Conservation (phyloP, 2,888 invertebrate species). For the Ferdinandea cuprea region DNA sequence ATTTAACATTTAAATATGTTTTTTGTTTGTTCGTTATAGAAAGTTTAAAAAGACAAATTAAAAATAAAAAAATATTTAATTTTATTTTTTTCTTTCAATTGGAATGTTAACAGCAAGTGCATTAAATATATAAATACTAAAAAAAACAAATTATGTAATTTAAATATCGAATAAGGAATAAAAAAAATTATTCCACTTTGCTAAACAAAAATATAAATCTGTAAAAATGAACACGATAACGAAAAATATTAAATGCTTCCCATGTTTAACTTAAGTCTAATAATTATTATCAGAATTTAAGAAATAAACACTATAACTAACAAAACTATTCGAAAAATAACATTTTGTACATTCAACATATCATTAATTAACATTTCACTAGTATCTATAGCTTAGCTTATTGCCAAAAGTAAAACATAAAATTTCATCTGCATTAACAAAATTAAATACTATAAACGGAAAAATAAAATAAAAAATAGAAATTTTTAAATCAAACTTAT, state of each 20-base stretch:
- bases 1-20: slow-evolving; percentile 5
- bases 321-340: slow-evolving; percentile 58
- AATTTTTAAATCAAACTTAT: neutral
- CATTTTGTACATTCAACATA: slow-evolving; percentile 74
- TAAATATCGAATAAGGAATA: slow-evolving; percentile 57
- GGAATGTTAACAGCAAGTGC: slow-evolving; percentile 75
- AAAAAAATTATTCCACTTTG: slow-evolving; percentile 50
- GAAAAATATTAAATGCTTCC: slow-evolving; percentile 51
- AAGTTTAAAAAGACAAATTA: slow-evolving; percentile 53
- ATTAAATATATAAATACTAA: slow-evolving; percentile 67
- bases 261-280: slow-evolving; percentile 18
- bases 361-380: slow-evolving; percentile 72
- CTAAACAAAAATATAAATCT: slow-evolving; percentile 2
- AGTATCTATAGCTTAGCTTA: slow-evolving; percentile 60
- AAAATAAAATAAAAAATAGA: slow-evolving; percentile 4
- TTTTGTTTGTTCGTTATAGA: slow-evolving; percentile 25
- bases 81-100: slow-evolving; percentile 46
- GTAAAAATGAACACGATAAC: slow-evolving; percentile 20
- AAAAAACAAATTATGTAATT: slow-evolving; percentile 36
- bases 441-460: neutral
- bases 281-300: slow-evolving; percentile 8
- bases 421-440: neutral
- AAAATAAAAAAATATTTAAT: neutral
- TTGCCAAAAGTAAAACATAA: slow-evolving; percentile 6
- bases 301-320: slow-evolving; percentile 11